phyloP scores from a whole-genome alignment of 2,888 invertebrate species.

The Autographa pulchrina region DNA sequence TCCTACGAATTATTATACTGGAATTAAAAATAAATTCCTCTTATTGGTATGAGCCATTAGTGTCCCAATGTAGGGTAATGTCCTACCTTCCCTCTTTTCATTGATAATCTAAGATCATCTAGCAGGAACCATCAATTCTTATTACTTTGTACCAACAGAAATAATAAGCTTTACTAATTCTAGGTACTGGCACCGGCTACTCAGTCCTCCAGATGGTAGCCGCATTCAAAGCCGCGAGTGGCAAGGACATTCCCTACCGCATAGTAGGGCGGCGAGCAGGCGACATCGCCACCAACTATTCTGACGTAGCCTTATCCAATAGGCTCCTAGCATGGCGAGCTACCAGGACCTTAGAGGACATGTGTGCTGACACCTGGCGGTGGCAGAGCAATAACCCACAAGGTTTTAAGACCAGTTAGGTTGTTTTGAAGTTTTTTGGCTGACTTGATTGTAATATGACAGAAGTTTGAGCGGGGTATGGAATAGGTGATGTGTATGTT shows the following conservation, averaged over 20 bases:
- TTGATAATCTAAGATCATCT: too few relatives aligned
- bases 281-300: slow-evolving; percentile 95
- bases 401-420: slow-evolving; percentile 87
- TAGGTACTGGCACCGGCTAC: slow-evolving; percentile 93
- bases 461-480: too few relatives aligned
- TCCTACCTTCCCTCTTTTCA: too few relatives aligned
- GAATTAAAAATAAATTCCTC: too few relatives aligned
- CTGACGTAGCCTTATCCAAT: slow-evolving; percentile 94
- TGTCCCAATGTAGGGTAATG: too few relatives aligned
- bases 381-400: slow-evolving; percentile 96
- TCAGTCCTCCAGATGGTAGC: slow-evolving; percentile 96
- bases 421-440: neutral
- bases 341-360: slow-evolving; percentile 92
- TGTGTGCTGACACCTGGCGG: slow-evolving; percentile 96
- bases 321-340: slow-evolving; percentile 95
- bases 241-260: slow-evolving; percentile 92
- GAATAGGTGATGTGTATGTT: too few relatives aligned
- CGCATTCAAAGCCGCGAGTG: slow-evolving; percentile 94
- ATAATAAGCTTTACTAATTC: too few relatives aligned
- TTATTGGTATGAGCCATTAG: too few relatives aligned
- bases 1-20: too few relatives aligned
- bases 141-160: too few relatives aligned
- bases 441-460: neutral
- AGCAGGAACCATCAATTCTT: too few relatives aligned
- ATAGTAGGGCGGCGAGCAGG: slow-evolving; percentile 93